Evolutionary conservation across 2,888 invertebrate species (phyloP), one percentile per base, ranked within the genome.

Genomic region (Himalopsyche tibetana): DNA sequence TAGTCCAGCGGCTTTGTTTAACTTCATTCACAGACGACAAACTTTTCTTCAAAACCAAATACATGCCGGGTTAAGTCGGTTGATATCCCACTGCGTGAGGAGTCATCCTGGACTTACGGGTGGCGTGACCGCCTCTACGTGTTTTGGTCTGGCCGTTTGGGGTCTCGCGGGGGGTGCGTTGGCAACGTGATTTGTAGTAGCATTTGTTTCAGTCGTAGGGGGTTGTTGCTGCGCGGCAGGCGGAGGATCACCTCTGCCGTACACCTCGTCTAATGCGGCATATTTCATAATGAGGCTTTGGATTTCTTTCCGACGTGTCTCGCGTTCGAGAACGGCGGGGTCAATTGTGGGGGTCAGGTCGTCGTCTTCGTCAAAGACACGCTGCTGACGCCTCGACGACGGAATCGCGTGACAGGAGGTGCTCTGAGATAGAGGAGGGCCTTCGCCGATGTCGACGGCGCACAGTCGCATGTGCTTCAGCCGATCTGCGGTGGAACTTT

Each of bases 271-370:
- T 89, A 97, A 92, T 80, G 96, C 96, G 51, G 96, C 95, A 91
- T 97, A 97, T 91, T 97, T 97, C 93, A 96, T 94, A 88, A 97
- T 96, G 87, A 97, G 93, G 89, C 95, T 95, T 91, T 96, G 96
- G 87, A 97, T 96, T 90, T 97, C 97, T 90, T 97, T 97, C 56
- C 97, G 94, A 89, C 96, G 95, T 12, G 96, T 96, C 91, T 97
- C 96, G 80, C 97, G 94, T 89, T 97, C 97, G 89, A 94, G 94
- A 82, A 95, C 91, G 40, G 94, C 93, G 88, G 93, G 93, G 90
- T 95, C 95, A 81, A 92, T 92, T 63, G 93, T 92, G 12, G 93
- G 93, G 28, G 93, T 93, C 88, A 92, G 92, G 45, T 93, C 93
- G 89, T 93, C 93, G 89, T 93, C 93, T 38, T 92, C 92, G 82